Conservation (phyloP, 2,888 invertebrate species). For the Protonemura montana region DNA sequence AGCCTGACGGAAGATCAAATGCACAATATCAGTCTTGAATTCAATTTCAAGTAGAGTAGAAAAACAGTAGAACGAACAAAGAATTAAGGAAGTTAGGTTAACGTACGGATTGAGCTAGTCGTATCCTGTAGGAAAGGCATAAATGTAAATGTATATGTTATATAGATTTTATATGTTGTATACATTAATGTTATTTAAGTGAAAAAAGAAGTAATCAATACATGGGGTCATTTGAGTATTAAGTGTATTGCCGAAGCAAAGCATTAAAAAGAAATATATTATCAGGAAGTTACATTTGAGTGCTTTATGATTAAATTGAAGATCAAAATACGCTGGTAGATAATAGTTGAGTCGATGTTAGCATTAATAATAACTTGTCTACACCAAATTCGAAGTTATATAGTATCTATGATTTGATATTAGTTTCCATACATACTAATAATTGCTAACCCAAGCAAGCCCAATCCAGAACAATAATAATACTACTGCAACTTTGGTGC, state of each 20-base stretch:
- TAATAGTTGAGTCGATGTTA: background rate
- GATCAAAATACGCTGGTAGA: background rate
- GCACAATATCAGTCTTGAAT: background rate
- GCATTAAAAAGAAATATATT: background rate
- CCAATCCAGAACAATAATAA: background rate
- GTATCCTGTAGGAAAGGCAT: too few species aligned
- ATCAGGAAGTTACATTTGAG: background rate
- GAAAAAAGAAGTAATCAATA: background rate
- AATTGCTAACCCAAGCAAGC: background rate
- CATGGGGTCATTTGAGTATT: background rate
- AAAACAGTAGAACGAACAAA: background rate
- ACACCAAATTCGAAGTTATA: background rate
- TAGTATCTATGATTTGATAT: background rate
- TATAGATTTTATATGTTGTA: background rate
- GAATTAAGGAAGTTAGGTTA: background rate
- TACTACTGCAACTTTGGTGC: slow-evolving; percentile 3
- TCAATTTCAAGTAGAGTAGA: background rate
- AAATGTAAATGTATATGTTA: too few species aligned
- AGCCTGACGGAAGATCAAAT: background rate
- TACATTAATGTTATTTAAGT: too few species aligned
- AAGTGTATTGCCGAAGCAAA: background rate
- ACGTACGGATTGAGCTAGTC: too few species aligned
- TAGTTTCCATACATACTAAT: background rate
- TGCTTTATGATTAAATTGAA: background rate
- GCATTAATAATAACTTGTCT: background rate